phyloP scores from a whole-genome alignment of 2,888 invertebrate genomes.

The Nemotelus pantherinus region DNA sequence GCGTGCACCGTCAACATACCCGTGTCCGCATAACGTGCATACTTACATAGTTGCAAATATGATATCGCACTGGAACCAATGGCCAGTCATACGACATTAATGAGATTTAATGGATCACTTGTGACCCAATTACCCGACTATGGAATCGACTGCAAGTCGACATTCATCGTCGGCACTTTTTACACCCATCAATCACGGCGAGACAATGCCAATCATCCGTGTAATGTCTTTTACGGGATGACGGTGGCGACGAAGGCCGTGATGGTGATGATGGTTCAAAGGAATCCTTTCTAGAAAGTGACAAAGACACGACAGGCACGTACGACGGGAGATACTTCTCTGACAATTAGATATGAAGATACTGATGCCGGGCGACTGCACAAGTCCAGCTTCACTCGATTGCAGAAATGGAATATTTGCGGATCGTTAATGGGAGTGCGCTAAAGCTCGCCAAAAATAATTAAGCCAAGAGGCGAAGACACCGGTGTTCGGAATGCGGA shows the following conservation, averaged over 20 bases:
- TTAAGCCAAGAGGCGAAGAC: neutral
- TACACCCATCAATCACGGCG: slow-evolving; percentile 17
- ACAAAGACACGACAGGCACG: slow-evolving; percentile 23
- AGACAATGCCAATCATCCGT: slow-evolving; percentile 43
- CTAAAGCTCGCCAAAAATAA: slow-evolving; percentile 29
- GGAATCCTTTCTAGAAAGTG: slow-evolving; percentile 39
- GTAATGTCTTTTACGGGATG: slow-evolving; percentile 19
- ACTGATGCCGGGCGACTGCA: neutral
- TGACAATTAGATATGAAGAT: neutral
- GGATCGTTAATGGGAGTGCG: slow-evolving; percentile 25
- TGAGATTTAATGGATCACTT: slow-evolving; percentile 38
- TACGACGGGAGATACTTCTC: neutral
- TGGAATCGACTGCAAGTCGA: slow-evolving; percentile 2
- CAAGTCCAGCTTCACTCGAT: neutral
- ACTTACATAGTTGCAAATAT: slow-evolving; percentile 15
- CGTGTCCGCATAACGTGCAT: too few species aligned
- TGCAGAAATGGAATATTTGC: slow-evolving; percentile 4
- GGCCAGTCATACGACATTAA: slow-evolving; percentile 28
- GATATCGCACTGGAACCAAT: slow-evolving; percentile 22
- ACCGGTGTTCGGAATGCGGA: slow-evolving; percentile 20
- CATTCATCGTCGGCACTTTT: slow-evolving; percentile 38
- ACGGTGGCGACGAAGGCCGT: neutral
- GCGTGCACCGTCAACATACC: too few species aligned
- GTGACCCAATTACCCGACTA: slow-evolving; percentile 42
- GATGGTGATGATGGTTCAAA: slow-evolving; percentile 4